A percentile compares a stretch with the other conserved stretches of the same genome.
Evolutionary conservation across 2,113 vertebrate genomes (phyloP).

Genomic region (Pica pica): DNA sequence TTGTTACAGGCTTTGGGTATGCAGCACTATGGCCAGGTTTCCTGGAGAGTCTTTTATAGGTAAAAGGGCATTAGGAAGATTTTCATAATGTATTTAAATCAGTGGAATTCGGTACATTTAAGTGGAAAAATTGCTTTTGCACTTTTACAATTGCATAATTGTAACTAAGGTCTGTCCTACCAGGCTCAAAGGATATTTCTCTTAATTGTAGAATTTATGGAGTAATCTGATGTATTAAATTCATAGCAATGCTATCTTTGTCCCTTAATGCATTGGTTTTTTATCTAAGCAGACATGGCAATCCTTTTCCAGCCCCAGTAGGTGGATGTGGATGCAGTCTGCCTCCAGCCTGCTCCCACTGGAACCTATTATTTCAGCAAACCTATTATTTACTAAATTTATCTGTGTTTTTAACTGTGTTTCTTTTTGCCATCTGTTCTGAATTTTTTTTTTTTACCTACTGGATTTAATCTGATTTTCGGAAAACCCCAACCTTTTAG

Average conservation of each 20-base stretch:
- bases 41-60: not conserved
- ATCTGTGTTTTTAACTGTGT: slow-evolving; percentile 3
- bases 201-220: not conserved
- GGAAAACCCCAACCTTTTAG: not conserved
- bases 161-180: not conserved
- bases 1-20: not conserved
- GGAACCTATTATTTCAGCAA: not conserved
- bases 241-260: not conserved
- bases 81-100: not conserved
- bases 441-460: not conserved
- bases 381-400: not conserved
- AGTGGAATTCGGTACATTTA: not conserved
- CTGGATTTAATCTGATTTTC: not conserved
- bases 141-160: not conserved
- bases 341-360: not conserved
- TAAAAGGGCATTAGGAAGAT: not conserved
- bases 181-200: not conserved
- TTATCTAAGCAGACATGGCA: not conserved
- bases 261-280: not conserved
- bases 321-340: not conserved
- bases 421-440: slow-evolving; percentile 5
- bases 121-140: not conserved
- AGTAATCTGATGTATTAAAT: not conserved
- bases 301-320: not conserved
- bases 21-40: not conserved